Percentiles rank a stretch among this genome's conserved stretches.
These are phyloP conservation scores for Urophycis tenuis DNA, from an alignment of 2,797 vertebrate species.

Conservation along the genomic window DNA sequence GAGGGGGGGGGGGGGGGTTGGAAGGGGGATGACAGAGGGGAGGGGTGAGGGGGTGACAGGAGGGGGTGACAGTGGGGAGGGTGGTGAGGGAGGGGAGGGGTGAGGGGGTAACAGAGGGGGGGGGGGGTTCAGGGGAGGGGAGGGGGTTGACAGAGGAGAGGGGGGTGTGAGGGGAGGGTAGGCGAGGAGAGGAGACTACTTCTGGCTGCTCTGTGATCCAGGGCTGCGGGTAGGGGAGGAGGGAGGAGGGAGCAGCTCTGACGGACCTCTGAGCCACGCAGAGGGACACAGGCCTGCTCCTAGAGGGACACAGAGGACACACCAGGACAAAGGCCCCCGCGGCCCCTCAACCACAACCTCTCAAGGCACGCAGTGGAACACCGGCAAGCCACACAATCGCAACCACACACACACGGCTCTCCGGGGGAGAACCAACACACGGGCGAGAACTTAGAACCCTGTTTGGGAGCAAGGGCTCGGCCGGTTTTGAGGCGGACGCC, in stretches of 20 bases:
- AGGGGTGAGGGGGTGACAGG: constrained; percentile 18
- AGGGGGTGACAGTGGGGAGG: too few species aligned
- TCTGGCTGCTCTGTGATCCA: constrained; percentile 67
- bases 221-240: constrained; percentile 59
- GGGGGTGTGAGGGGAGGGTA: too few species aligned
- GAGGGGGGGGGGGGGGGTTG: too few species aligned
- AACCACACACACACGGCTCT: background rate
- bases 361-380: constrained; percentile 10
- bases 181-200: too few species aligned
- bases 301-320: constrained; percentile 62
- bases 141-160: too few species aligned
- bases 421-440: background rate
- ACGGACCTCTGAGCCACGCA: constrained; percentile 56
- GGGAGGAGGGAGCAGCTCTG: constrained; percentile 63
- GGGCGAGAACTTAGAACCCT: background rate
- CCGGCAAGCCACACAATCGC: background rate
- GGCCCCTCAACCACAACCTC: constrained; percentile 46
- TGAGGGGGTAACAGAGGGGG: constrained; percentile 7
- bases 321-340: constrained; percentile 60
- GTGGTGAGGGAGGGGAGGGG: background rate
- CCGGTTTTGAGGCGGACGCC: too few species aligned
- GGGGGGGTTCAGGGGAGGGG: too few species aligned
- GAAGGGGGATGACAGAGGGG: background rate
- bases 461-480: background rate
- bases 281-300: constrained; percentile 61